Percentiles rank a stretch among this genome's conserved stretches.
Evolutionary conservation across 2,113 vertebrate species (phyloP).

Genomic region (Tragelaphus scriptus): DNA sequence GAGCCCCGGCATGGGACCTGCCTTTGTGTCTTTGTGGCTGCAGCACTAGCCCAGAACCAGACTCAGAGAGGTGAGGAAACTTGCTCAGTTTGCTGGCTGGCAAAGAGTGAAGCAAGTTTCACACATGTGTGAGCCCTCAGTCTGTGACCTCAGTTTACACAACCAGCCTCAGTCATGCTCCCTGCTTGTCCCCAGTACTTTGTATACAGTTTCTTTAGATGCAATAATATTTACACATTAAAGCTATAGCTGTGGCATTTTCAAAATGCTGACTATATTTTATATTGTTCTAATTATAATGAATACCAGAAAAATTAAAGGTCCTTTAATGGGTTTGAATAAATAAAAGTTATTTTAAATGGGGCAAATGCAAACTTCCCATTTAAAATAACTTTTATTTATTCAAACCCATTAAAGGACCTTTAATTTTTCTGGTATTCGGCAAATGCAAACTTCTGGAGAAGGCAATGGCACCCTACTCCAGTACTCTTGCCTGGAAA

Average conservation of each 20-base stretch:
- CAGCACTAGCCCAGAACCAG: neutral
- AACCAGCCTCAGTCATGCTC: neutral
- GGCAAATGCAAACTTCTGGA: too few relatives aligned
- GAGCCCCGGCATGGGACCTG: neutral
- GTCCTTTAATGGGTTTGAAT: slow-evolving; percentile 19
- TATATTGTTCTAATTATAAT: slow-evolving; percentile 21
- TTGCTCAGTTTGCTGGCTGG: neutral
- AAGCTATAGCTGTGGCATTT: neutral
- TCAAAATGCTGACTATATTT: neutral
- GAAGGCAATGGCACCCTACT: too few relatives aligned
- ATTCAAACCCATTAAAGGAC: too few relatives aligned
- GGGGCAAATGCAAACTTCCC: neutral
- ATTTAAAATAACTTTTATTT: too few relatives aligned
- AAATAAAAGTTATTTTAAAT: slow-evolving; percentile 42
- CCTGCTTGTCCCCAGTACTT: neutral
- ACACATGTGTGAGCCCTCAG: neutral
- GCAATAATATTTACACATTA: neutral
- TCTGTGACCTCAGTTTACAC: neutral
- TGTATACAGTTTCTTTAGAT: neutral
- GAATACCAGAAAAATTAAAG: slow-evolving; percentile 6
- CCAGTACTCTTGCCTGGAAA: too few relatives aligned
- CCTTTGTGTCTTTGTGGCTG: neutral
- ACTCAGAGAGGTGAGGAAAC: neutral
- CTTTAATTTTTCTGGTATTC: too few relatives aligned
- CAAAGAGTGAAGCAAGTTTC: neutral